Conservation (phyloP, 1,140 invertebrate genomes). For the Harlomillsia oculata region DNA sequence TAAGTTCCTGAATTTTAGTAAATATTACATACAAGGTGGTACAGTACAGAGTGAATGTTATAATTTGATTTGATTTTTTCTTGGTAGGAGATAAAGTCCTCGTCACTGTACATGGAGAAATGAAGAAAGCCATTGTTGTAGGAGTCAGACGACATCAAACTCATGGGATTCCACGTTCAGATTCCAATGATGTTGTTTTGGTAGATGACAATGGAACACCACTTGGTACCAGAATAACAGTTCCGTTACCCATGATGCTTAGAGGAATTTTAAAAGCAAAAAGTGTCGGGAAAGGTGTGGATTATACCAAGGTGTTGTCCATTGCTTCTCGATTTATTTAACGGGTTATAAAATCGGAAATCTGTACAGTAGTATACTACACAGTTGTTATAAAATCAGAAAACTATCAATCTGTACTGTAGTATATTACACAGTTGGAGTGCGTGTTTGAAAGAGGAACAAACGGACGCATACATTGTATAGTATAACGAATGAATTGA, state of each 20-base stretch:
- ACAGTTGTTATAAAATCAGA: no score
- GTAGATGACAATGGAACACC: constrained; percentile 87
- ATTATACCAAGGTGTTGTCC: constrained; percentile 89
- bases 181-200: constrained; percentile 93
- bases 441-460: no score
- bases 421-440: no score
- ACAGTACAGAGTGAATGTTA: neutral
- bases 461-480: no score
- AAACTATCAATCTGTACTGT: no score
- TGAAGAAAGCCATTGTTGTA: constrained; percentile 90
- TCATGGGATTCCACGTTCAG: constrained; percentile 78
- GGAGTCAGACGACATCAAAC: constrained; percentile 78
- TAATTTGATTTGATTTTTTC: neutral
- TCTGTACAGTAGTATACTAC: no score
- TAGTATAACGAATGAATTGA: no score
- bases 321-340: no score
- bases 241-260: constrained; percentile 87
- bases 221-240: constrained; percentile 83
- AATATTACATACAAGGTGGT: neutral
- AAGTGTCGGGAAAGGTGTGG: constrained; percentile 69
- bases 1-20: no score
- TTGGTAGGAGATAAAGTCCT: constrained; percentile 72
- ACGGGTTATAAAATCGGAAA: no score
- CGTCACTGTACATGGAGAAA: constrained; percentile 93
- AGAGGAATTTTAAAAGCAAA: constrained; percentile 74